Evolutionary conservation across 2,113 vertebrate genomes (phyloP).

Genomic region (Corythornis vintsioides): DNA sequence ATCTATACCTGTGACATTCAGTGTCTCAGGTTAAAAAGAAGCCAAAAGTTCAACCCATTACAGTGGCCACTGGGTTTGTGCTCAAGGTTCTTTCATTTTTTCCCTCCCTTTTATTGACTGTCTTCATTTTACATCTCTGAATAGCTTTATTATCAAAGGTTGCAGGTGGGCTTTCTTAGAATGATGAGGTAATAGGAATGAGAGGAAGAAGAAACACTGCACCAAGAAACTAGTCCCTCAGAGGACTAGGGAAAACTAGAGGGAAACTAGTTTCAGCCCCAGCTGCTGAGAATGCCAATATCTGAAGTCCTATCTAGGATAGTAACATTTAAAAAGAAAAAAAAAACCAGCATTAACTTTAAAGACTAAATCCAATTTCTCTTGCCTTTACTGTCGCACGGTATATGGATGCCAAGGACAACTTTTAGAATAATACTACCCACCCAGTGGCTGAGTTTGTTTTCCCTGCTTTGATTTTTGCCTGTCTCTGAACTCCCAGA

Average conservation of each 20-base stretch:
- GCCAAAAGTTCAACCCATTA: neutral
- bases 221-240: neutral
- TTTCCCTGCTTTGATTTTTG: slow-evolving; percentile 13
- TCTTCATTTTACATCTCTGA: neutral
- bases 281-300: neutral
- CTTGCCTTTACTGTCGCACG: neutral
- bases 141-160: neutral
- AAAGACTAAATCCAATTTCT: neutral
- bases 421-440: neutral
- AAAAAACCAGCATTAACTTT: neutral
- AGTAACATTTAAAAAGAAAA: neutral
- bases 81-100: neutral
- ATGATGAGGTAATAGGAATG: neutral
- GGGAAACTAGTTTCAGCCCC: neutral
- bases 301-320: neutral
- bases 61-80: neutral
- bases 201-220: neutral
- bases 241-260: neutral
- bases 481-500: neutral
- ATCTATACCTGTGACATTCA: neutral
- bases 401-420: neutral
- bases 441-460: neutral
- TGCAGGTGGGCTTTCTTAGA: neutral
- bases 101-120: neutral
- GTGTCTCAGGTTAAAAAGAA: neutral